These are phyloP conservation scores for Engystomops pustulosus DNA, from an alignment of 2,113 vertebrate species.

Conservation along the genomic window DNA sequence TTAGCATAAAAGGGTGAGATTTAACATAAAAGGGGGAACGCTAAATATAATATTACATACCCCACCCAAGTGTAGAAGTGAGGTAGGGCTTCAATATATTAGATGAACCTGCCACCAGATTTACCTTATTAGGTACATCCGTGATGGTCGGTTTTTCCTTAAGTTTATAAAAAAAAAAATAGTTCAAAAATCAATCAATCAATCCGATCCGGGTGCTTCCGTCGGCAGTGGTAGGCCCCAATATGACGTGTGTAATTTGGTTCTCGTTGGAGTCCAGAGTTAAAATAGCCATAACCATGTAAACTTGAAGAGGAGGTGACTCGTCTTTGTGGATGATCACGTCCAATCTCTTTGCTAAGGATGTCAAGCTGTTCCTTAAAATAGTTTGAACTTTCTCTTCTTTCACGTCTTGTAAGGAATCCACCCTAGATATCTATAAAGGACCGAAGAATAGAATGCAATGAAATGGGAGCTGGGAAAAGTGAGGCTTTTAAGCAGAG, in stretches of 20 bases:
- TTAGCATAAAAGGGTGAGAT: too few relatives aligned
- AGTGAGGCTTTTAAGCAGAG: too few relatives aligned
- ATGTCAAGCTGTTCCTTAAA: slow-evolving; percentile 13
- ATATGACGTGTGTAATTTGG: not conserved
- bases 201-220: not conserved
- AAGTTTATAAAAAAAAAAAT: too few relatives aligned
- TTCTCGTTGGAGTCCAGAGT: not conserved
- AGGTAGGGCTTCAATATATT: too few relatives aligned
- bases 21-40: too few relatives aligned
- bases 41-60: too few relatives aligned
- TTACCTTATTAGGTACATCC: too few relatives aligned
- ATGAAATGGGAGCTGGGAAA: too few relatives aligned
- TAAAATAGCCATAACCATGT: not conserved
- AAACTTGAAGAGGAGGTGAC: slow-evolving; percentile 1
- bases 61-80: too few relatives aligned
- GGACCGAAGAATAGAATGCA: not conserved
- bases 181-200: not conserved
- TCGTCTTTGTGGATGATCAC: not conserved
- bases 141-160: too few relatives aligned
- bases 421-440: not conserved
- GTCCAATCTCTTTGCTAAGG: not conserved
- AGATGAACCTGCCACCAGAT: too few relatives aligned
- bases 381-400: not conserved
- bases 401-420: not conserved
- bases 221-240: not conserved